Conservation (phyloP, 2,888 invertebrate genomes). For the Agonopterix alstromeriana region DNA sequence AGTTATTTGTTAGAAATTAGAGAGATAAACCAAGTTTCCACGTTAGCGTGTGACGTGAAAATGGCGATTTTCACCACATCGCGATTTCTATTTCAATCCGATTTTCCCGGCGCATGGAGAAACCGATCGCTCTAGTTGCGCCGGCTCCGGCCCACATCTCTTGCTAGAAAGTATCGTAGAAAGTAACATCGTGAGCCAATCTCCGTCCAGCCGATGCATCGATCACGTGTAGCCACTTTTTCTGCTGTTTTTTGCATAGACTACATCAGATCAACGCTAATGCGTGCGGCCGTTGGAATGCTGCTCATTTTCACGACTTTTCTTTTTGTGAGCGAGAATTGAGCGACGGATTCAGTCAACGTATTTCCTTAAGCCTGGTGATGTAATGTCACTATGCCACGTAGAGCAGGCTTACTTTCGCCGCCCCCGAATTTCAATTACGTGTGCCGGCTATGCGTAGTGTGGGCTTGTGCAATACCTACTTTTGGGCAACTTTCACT, state of each 20-base stretch:
- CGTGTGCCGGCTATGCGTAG: conserved; percentile 35
- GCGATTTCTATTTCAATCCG: conserved; percentile 76
- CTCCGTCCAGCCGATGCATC: conserved; percentile 58
- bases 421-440: conserved; percentile 69
- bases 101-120: conserved; percentile 72
- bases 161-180: conserved; percentile 75
- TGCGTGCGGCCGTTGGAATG: conserved; percentile 12
- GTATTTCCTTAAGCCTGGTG: neutral
- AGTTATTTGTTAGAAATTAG: neutral
- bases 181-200: conserved; percentile 69
- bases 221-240: conserved; percentile 59
- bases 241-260: conserved; percentile 34
- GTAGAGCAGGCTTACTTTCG: conserved; percentile 57
- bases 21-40: neutral
- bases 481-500: conserved; percentile 74
- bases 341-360: neutral
- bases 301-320: conserved; percentile 18
- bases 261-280: conserved; percentile 1
- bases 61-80: conserved; percentile 59
- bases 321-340: conserved; percentile 1
- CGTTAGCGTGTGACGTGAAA: conserved; percentile 43
- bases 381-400: conserved; percentile 29
- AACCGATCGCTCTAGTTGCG: conserved; percentile 74
- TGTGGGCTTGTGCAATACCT: conserved; percentile 69
- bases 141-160: conserved; percentile 70